Evolutionary conservation across 2,797 vertebrate species (phyloP).

Genomic region (Pseudotriccus pelzelni): DNA sequence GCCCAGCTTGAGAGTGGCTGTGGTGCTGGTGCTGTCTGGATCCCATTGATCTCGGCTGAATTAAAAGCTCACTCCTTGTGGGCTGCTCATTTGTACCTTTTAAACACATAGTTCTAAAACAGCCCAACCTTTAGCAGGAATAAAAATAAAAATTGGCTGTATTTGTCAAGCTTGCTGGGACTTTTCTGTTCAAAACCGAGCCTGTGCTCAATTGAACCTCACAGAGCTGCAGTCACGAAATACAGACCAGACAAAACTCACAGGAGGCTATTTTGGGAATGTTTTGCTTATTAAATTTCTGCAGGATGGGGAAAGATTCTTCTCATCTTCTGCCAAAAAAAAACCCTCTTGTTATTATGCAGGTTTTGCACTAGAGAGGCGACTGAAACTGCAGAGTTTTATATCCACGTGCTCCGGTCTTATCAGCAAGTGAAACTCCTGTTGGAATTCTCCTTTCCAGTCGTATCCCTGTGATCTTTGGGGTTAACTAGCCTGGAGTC

Average conservation of each 20-base stretch:
- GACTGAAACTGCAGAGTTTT: background rate
- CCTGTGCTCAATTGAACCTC: background rate
- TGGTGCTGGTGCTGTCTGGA: background rate
- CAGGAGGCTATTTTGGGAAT: background rate
- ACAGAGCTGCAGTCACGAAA: accelerated
- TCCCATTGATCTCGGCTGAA: background rate
- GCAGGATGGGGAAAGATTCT: background rate
- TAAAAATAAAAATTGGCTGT: background rate
- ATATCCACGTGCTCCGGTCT: accelerated
- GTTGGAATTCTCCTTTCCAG: background rate
- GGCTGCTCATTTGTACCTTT: background rate
- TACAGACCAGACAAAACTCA: background rate
- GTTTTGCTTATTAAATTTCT: background rate
- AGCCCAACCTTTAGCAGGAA: background rate
- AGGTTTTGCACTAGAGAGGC: background rate
- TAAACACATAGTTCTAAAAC: background rate
- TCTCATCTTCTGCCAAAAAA: background rate
- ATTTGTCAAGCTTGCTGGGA: background rate
- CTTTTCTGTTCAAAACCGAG: background rate
- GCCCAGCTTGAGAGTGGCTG: background rate
- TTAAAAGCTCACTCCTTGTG: background rate
- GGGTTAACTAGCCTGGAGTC: background rate
- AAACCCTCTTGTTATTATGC: accelerated
- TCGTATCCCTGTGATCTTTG: background rate
- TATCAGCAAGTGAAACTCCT: background rate